phyloP scores from a whole-genome alignment of 2,888 invertebrate genomes.

The Stictocephala bisonia region DNA sequence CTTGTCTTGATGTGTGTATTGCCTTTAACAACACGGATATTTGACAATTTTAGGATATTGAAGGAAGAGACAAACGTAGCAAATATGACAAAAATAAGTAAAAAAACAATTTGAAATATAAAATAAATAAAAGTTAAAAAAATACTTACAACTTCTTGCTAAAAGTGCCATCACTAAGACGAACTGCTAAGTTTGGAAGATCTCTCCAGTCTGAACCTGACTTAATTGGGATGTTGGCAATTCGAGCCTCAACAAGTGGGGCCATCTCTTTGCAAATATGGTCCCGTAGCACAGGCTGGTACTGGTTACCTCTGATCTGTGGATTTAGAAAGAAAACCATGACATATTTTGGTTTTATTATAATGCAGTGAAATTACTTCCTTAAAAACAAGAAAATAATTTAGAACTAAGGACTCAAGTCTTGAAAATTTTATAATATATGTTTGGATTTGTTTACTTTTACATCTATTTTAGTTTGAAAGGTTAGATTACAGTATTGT shows the following conservation, averaged over 20 bases:
- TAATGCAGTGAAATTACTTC: no score
- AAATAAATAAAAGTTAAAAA: not conserved
- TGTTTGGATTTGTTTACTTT: no score
- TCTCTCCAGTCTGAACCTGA: slow-evolving; percentile 89
- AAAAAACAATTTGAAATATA: not conserved
- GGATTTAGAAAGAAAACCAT: slow-evolving; percentile 45
- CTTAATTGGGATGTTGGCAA: slow-evolving; percentile 77
- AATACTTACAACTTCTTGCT: slow-evolving; percentile 70
- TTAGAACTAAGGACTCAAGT: no score
- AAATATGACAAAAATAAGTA: not conserved
- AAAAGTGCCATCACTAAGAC: slow-evolving; percentile 76
- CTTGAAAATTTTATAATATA: no score
- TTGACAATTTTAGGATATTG: not conserved
- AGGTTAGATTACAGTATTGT: no score
- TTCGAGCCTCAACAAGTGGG: slow-evolving; percentile 80
- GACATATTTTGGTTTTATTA: no score
- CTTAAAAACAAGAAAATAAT: no score
- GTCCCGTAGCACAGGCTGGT: slow-evolving; percentile 72
- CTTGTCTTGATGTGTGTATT: slow-evolving; percentile 69
- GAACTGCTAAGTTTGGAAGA: slow-evolving; percentile 80
- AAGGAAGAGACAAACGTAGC: not conserved
- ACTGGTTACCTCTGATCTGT: slow-evolving; percentile 72
- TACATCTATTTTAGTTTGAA: no score
- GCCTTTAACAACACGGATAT: slow-evolving; percentile 63
- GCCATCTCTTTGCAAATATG: slow-evolving; percentile 90